Conservation (phyloP, 1,140 invertebrate species). For the Stenopsyche tienmushanensis region DNA sequence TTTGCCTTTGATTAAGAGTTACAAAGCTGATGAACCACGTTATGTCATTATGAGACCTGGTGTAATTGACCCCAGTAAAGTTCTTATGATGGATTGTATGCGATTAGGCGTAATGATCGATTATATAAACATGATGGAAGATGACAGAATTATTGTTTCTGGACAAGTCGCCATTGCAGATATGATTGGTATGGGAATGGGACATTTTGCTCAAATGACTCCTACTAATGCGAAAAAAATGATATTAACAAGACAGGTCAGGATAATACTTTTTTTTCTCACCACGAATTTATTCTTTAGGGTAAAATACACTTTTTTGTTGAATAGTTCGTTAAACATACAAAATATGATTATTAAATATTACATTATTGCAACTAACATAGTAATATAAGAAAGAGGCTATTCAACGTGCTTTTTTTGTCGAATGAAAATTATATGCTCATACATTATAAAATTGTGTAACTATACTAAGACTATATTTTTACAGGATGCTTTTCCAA, state of each 20-base stretch:
- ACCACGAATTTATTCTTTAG: too few relatives aligned
- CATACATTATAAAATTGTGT: not conserved
- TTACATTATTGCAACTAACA: not conserved
- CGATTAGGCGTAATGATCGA: slow-evolving; percentile 43
- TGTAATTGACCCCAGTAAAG: slow-evolving; percentile 49
- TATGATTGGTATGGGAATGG: slow-evolving; percentile 46
- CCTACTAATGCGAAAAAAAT: slow-evolving; percentile 56
- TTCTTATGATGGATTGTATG: slow-evolving; percentile 45
- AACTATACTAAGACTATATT: not conserved
- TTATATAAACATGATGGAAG: slow-evolving; percentile 33
- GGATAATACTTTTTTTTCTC: too few relatives aligned
- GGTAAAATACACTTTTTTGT: too few relatives aligned
- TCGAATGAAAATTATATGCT: not conserved
- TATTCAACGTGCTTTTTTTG: too few relatives aligned
- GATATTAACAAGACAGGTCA: slow-evolving; percentile 20
- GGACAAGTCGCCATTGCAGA: slow-evolving; percentile 46
- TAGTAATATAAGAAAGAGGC: too few relatives aligned
- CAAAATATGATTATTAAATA: too few relatives aligned
- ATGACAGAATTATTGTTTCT: slow-evolving; percentile 33
- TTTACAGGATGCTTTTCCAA: slow-evolving; percentile 46
- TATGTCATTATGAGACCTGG: slow-evolving; percentile 54
- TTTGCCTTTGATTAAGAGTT: slow-evolving; percentile 43
- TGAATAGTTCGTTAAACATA: too few relatives aligned
- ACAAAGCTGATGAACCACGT: slow-evolving; percentile 49
- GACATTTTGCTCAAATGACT: slow-evolving; percentile 53